A percentile compares a stretch with the other conserved stretches of the same genome.
phyloP scores from a whole-genome alignment of 1,140 invertebrate genomes.

The Nasonia longicornis region DNA sequence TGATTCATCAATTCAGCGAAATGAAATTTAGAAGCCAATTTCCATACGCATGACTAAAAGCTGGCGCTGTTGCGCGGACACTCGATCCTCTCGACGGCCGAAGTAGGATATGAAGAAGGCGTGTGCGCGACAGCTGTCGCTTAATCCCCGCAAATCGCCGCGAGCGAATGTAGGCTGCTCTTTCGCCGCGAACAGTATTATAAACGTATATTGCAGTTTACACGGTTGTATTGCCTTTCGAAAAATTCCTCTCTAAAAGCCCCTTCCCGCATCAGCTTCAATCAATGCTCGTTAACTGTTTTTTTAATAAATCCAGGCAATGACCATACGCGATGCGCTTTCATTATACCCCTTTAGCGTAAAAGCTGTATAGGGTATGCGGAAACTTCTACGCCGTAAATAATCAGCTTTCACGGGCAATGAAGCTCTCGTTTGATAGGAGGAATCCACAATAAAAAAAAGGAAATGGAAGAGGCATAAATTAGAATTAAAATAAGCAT shows the following conservation, averaged over 20 bases:
- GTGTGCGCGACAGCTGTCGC: slow-evolving; percentile 3
- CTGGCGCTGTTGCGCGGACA: too few species aligned
- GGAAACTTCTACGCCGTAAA: background rate
- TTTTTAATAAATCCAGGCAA: background rate
- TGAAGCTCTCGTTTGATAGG: background rate
- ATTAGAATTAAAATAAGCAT: background rate
- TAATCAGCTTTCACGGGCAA: background rate
- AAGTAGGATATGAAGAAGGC: background rate
- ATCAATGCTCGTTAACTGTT: background rate
- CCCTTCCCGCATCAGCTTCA: background rate
- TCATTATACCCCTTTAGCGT: too few species aligned
- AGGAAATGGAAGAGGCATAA: background rate
- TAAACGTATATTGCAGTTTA: too few species aligned
- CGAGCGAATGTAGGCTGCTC: background rate
- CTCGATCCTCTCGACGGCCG: background rate
- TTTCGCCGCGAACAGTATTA: background rate
- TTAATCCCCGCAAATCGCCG: slow-evolving; percentile 4
- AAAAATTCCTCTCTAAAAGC: too few species aligned
- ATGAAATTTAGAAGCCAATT: background rate
- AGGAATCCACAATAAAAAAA: background rate
- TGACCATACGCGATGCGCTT: background rate
- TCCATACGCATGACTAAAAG: background rate
- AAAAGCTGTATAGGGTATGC: background rate
- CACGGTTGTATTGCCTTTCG: too few species aligned
- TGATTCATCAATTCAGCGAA: background rate